Base-by-base conservation (phyloP, 2,113 vertebrate species). In the Manacus vitellinus region DNA sequence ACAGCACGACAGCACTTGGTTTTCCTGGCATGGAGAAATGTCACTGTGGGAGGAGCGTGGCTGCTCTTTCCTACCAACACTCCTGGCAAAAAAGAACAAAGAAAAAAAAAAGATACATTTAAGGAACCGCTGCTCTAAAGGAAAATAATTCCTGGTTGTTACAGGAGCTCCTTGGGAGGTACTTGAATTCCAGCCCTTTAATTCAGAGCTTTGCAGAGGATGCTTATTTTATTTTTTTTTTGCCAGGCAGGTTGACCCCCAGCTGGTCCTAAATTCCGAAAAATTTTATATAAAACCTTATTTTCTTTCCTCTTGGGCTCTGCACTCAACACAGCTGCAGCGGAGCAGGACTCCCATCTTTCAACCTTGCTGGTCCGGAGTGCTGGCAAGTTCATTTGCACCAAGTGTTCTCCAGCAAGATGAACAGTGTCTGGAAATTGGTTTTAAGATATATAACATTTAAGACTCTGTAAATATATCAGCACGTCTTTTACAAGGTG, bases 401-500 rank as follows among this genome's bases (percentile, higher is more conserved):
- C 62, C 82, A 4, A 73, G n/a, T 71, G 75, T 55, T 77, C n/a
- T 58, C 31, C 66, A 83, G 54, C 59, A 56, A 27, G 90, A 84
- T 22, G 59, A 88, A 19, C 54, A 63, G 52, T 43, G 63, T 33
- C 80, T 95, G 95, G 72, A 91, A 92, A 55, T 67, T 22, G 76
- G 37, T 65, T 94, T 67, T n/a, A 70, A 86, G 92, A 92, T 54
- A 54, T 9, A 4, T 41, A 85, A 67, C 49, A 14, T 71, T 88
- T 85, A 80, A 92, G 59, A 31, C 46, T 70, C 55, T 80, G 41
- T 92, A 94, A 93, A 90, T 86, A 46, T 15, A 90, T 92, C 92
- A 90, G 47, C 85, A 86, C 72, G 63, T 77, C 51, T 85, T 96
- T 92, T 90, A 94, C 74, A 80, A 88, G 92, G 78, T 93, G 81